Conservation (phyloP, 2,888 invertebrate genomes). For the Drosophila subquinaria region DNA sequence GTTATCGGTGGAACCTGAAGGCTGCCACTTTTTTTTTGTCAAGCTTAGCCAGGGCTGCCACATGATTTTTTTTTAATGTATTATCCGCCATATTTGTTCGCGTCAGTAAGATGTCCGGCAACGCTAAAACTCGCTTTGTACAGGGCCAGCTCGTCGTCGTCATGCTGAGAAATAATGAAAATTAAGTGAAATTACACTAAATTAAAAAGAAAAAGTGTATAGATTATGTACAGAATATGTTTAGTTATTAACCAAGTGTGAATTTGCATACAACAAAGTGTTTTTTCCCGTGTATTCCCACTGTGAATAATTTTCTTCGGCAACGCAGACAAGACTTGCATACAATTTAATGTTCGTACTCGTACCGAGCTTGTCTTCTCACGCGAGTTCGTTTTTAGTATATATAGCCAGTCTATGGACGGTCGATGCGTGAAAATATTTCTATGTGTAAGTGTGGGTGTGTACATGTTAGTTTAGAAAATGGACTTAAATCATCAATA, state of each 20-base stretch:
- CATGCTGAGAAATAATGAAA: constrained; percentile 76
- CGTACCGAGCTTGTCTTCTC: constrained; percentile 78
- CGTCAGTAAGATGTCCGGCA: constrained; percentile 65
- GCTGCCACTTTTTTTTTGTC: no score
- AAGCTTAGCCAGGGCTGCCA: no score
- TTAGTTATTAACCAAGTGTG: constrained; percentile 54
- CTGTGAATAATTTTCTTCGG: constrained; percentile 72
- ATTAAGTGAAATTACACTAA: constrained; percentile 79
- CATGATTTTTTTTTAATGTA: no score
- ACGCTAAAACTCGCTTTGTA: constrained; percentile 74
- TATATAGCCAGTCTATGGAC: constrained; percentile 80
- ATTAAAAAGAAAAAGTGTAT: constrained; percentile 71
- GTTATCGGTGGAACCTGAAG: no score
- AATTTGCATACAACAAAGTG: constrained; percentile 44
- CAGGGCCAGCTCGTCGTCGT: constrained; percentile 77
- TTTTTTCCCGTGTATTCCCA: constrained; percentile 53
- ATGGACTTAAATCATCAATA: constrained; percentile 48
- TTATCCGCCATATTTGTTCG: constrained; percentile 71
- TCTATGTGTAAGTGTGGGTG: constrained; percentile 81
- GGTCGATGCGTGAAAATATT: constrained; percentile 82
- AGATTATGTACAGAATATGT: constrained; percentile 60
- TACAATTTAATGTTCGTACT: constrained; percentile 78
- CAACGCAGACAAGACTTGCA: constrained; percentile 75
- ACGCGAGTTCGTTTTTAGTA: constrained; percentile 80
- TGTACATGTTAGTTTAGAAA: constrained; percentile 68